Evolutionary conservation across 2,113 vertebrate genomes (phyloP).

Genomic region (Symphodus melops): DNA sequence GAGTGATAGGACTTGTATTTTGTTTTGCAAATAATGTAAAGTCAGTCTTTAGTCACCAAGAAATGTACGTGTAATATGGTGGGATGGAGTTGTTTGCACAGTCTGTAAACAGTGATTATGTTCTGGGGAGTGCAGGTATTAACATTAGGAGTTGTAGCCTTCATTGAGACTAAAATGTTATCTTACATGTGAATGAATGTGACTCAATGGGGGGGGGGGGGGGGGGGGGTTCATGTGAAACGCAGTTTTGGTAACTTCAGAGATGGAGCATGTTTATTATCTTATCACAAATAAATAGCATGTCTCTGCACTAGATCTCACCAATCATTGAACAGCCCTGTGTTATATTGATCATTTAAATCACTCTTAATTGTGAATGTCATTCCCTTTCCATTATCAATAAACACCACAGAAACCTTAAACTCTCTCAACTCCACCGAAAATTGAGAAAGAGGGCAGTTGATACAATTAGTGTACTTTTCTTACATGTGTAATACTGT

Average conservation of each 20-base stretch:
- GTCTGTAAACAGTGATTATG: conserved; percentile 1
- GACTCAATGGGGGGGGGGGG: neutral
- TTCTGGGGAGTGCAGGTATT: conserved; percentile 25
- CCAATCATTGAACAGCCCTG: neutral
- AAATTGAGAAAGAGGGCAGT: conserved; percentile 29
- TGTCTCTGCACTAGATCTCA: conserved; percentile 18
- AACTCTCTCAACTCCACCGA: conserved; percentile 25
- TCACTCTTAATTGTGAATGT: conserved; percentile 5
- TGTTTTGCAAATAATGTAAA: conserved; percentile 30
- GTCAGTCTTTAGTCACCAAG: neutral
- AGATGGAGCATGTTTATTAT: conserved; percentile 26
- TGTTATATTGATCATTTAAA: neutral
- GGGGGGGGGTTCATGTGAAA: conserved; percentile 2
- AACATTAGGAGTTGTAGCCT: conserved; percentile 21
- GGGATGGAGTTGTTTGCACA: neutral
- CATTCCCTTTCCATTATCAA: conserved; percentile 14
- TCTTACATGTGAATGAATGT: conserved; percentile 20
- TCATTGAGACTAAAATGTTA: conserved; percentile 27
- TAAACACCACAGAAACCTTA: conserved; percentile 46
- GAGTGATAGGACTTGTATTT: conserved; percentile 31
- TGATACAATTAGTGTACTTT: conserved; percentile 41
- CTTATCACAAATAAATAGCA: conserved; percentile 11
- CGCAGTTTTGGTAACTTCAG: conserved; percentile 14
- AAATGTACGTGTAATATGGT: conserved; percentile 1
- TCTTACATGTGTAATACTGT: conserved; percentile 47